These are phyloP conservation scores for Corythornis madagascariensis DNA, from an alignment of 2,113 vertebrate species.

Conservation along the genomic window DNA sequence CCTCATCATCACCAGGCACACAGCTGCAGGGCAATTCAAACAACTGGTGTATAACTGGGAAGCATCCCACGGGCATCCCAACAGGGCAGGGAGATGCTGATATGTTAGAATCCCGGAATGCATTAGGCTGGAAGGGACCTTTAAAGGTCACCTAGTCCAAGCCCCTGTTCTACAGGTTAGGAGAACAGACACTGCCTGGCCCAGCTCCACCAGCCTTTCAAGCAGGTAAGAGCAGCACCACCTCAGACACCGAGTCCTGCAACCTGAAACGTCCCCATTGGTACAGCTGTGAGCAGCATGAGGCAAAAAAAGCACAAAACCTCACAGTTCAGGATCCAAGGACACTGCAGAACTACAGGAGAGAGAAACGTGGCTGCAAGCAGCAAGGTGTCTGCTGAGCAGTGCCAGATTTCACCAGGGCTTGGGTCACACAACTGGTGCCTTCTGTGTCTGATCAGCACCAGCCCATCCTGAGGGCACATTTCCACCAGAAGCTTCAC, in stretches of 20 bases:
- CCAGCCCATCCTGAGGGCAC: not conserved
- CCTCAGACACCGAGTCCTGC: not conserved
- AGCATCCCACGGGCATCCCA: not conserved
- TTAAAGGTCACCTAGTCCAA: too few species aligned
- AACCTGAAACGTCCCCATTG: not conserved
- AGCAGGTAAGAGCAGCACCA: not conserved
- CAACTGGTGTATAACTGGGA: not conserved
- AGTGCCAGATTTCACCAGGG: not conserved
- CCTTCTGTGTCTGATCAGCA: not conserved
- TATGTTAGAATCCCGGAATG: not conserved
- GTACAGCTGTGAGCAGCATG: not conserved
- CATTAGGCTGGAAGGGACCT: too few species aligned
- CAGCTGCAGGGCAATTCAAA: not conserved
- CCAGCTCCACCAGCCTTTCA: not conserved
- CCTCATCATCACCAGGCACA: not conserved
- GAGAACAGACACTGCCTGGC: not conserved
- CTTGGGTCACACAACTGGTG: not conserved
- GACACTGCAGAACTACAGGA: slow-evolving; percentile 37
- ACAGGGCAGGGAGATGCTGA: not conserved
- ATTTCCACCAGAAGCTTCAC: rapidly evolving
- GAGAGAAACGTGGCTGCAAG: slow-evolving; percentile 7
- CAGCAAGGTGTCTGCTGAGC: slow-evolving; percentile 15
- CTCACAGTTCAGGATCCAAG: not conserved
- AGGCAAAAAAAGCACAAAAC: not conserved
- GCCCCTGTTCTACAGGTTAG: not conserved